Evolutionary conservation across 1,140 invertebrate genomes (phyloP).

Genomic region (Aradophagus sp.): DNA sequence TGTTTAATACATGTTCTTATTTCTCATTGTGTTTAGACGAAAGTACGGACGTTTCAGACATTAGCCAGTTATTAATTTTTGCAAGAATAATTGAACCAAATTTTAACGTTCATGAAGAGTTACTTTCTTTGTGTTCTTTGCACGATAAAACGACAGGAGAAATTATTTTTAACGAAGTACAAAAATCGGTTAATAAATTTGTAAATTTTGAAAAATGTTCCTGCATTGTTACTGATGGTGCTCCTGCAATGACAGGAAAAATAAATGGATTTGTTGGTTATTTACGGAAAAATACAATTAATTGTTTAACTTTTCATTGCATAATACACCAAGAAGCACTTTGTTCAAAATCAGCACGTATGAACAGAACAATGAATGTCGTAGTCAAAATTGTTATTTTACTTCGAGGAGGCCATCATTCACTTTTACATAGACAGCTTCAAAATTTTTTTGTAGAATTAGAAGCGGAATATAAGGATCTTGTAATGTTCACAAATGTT

Average conservation of each 20-base stretch:
- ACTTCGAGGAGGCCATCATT: conserved; percentile 4
- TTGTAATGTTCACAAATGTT: conserved; percentile 1
- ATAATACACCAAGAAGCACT: conserved; percentile 15
- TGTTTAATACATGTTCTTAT: conserved; percentile 5
- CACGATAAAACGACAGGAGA: not conserved
- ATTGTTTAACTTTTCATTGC: conserved; percentile 14
- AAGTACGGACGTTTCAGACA: conserved; percentile 3
- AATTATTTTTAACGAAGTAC: too few species aligned
- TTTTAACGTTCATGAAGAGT: conserved; percentile 4
- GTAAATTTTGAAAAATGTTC: conserved; percentile 8
- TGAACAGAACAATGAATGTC: conserved; percentile 1
- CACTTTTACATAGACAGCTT: conserved; percentile 4
- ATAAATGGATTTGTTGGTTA: conserved; percentile 14
- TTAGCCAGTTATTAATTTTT: conserved; percentile 10
- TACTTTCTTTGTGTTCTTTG: not conserved
- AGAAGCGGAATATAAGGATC: conserved; percentile 1
- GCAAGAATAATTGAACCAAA: not conserved
- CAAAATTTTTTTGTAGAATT: conserved; percentile 12
- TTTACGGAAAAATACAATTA: conserved; percentile 7
- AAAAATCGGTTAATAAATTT: conserved; percentile 1
- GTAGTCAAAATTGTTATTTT: conserved; percentile 12
- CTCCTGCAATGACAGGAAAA: conserved; percentile 2
- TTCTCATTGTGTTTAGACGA: conserved; percentile 3
- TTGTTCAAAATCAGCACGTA: conserved; percentile 10
- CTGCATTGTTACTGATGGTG: conserved; percentile 6